These are phyloP conservation scores for Mixornis gularis DNA, from an alignment of 2,113 vertebrate genomes.

Conservation along the genomic window DNA sequence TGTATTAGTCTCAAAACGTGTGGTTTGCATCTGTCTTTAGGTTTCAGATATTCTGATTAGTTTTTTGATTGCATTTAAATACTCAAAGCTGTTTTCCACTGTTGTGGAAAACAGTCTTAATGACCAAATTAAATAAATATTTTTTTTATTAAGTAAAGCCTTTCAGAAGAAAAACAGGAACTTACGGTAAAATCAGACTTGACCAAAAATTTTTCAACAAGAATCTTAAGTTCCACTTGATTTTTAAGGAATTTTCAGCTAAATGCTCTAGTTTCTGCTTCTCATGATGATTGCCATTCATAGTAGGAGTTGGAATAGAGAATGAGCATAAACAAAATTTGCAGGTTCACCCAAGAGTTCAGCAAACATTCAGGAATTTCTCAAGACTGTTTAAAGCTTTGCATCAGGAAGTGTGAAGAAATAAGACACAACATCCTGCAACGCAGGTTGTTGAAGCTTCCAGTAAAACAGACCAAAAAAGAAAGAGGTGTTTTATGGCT, in stretches of 20 bases:
- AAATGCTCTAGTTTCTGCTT: background rate
- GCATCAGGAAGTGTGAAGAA: background rate
- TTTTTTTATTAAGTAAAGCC: background rate
- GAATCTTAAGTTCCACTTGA: background rate
- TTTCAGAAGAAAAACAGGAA: background rate
- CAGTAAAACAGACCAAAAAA: background rate
- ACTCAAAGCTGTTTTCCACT: too few relatives aligned
- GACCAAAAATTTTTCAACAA: accelerated
- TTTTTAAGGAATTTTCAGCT: background rate
- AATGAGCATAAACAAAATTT: background rate
- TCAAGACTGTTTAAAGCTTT: background rate
- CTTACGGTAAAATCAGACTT: background rate
- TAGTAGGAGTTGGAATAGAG: background rate
- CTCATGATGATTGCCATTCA: background rate
- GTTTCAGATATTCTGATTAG: background rate
- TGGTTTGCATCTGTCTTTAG: background rate
- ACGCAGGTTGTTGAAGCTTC: background rate
- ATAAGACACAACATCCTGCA: background rate
- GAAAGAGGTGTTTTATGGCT: background rate
- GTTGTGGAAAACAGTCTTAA: background rate
- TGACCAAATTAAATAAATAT: background rate
- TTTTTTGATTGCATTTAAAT: background rate
- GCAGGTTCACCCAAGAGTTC: background rate
- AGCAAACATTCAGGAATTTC: background rate
- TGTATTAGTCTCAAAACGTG: background rate